These are phyloP conservation scores for Tadarida brasiliensis DNA, from an alignment of 2,797 vertebrate species.

Conservation along the genomic window DNA sequence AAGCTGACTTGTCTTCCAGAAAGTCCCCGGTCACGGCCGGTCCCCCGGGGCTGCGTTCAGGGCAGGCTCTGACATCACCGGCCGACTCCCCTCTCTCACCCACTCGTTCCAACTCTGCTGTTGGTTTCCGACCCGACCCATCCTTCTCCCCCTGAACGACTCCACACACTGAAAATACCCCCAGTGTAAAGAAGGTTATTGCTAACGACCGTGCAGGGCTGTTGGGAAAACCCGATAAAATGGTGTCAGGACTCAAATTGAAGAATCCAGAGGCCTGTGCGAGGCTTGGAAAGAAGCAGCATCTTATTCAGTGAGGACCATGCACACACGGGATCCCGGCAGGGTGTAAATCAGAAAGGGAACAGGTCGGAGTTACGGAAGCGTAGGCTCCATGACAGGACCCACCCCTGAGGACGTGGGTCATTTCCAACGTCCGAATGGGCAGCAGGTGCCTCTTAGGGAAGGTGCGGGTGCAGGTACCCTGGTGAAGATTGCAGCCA, in stretches of 20 bases:
- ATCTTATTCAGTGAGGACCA: not conserved
- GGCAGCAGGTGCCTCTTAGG: conserved; percentile 33
- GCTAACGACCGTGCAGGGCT: not conserved
- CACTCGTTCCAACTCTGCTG: not conserved
- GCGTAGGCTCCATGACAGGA: not conserved
- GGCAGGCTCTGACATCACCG: not conserved
- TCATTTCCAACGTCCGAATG: conserved; percentile 39
- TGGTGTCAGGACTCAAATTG: not conserved
- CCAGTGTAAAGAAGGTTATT: not conserved
- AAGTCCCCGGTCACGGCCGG: not conserved
- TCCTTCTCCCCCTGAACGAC: not conserved
- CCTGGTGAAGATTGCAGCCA: too few relatives aligned
- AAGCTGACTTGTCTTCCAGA: not conserved
- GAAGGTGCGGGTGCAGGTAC: not conserved
- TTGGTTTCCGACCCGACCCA: not conserved
- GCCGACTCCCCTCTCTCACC: not conserved
- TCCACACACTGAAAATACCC: not conserved
- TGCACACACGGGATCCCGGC: conserved; percentile 18
- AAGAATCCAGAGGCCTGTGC: not conserved
- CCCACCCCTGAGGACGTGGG: not conserved
- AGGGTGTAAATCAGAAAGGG: not conserved
- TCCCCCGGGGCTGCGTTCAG: not conserved
- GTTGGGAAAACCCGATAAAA: not conserved
- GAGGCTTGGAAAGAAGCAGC: conserved; percentile 6
- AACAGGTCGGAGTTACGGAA: conserved; percentile 31